Conservation (phyloP, 2,888 invertebrate genomes). For the Xanthostigma xanthostigma region DNA sequence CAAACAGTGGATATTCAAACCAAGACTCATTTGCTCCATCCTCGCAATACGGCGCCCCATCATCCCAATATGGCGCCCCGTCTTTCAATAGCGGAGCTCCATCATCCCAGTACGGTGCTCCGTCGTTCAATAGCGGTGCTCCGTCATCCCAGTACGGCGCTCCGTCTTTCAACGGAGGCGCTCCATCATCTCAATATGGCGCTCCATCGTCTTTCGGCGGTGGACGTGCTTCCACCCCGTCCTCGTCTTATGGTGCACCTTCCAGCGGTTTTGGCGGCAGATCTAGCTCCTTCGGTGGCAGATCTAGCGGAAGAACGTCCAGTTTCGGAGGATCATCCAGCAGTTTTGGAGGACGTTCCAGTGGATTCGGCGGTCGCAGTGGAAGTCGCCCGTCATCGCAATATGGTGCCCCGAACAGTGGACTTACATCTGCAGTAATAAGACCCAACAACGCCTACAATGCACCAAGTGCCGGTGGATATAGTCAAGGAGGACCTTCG, state of each 20-base stretch:
- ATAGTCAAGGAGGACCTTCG: constrained; percentile 11
- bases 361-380: background rate
- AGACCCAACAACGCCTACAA: constrained; percentile 10
- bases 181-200: constrained; percentile 25
- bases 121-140: constrained; percentile 30
- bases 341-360: constrained; percentile 3
- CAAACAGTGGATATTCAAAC: constrained; percentile 12
- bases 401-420: constrained; percentile 11
- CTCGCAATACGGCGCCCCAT: constrained; percentile 21
- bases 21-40: constrained; percentile 13
- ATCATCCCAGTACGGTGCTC: constrained; percentile 34
- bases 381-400: constrained; percentile 6
- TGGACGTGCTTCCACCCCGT: constrained; percentile 6
- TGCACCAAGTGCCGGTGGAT: constrained; percentile 8
- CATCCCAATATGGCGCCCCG: constrained; percentile 22
- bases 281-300: too few species aligned
- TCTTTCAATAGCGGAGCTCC: constrained; percentile 20
- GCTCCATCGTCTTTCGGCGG: constrained; percentile 29
- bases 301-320: too few species aligned
- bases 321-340: background rate
- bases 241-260: constrained; percentile 25
- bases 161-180: constrained; percentile 13
- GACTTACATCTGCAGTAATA: background rate
- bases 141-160: constrained; percentile 34
- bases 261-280: too few species aligned